Evolutionary conservation across 2,797 vertebrate species (phyloP).

Genomic region (Gambelia wislizenii): DNA sequence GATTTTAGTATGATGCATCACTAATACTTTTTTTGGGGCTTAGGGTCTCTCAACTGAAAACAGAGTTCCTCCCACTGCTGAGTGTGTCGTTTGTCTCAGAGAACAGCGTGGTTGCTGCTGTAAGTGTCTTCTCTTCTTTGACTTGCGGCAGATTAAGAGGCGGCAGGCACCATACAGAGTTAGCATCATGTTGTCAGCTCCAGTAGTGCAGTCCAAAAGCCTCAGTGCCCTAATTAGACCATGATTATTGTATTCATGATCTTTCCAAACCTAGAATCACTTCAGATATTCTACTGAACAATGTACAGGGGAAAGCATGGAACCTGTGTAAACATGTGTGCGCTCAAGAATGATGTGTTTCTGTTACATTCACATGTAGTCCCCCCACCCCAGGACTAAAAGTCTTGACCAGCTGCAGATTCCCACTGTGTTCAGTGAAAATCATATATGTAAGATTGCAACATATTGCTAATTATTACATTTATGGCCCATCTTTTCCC

Average conservation of each 20-base stretch:
- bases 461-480: neutral
- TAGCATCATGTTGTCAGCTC: neutral
- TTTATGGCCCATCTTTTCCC: neutral
- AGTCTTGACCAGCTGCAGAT: too few relatives aligned
- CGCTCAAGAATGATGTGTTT: neutral
- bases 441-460: neutral
- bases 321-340: neutral
- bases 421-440: neutral
- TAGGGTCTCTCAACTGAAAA: conserved; percentile 96
- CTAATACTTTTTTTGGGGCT: conserved; percentile 75
- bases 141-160: neutral
- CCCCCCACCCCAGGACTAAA: too few relatives aligned
- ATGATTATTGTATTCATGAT: neutral
- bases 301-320: neutral
- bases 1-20: conserved; percentile 16
- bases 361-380: too few relatives aligned
- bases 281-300: neutral
- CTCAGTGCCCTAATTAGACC: too few relatives aligned
- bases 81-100: conserved; percentile 96
- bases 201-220: neutral
- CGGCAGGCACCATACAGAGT: neutral
- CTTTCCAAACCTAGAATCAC: neutral
- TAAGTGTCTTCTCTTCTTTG: conserved; percentile 79
- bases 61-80: conserved; percentile 96
- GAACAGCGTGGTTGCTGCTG: conserved; percentile 96